Evolutionary conservation across 2,113 vertebrate genomes (phyloP).

Genomic region (Acanthisitta chloris): DNA sequence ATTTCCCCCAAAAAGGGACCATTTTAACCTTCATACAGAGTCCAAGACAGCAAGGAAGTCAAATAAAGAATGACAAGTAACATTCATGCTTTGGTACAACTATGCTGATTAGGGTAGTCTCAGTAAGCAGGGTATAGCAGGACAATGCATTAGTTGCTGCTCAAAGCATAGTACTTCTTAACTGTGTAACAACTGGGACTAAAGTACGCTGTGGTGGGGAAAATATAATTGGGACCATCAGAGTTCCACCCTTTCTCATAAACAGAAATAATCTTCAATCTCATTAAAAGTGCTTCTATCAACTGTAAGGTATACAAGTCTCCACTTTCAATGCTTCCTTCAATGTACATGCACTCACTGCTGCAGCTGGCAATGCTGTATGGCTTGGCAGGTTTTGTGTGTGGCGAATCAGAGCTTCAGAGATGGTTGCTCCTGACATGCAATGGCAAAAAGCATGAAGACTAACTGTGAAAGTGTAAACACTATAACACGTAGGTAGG

Average conservation of each 20-base stretch:
- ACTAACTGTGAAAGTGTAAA: neutral
- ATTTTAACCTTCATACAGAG: neutral
- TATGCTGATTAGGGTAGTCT: neutral
- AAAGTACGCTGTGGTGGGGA: neutral
- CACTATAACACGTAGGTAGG: neutral
- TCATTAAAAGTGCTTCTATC: neutral
- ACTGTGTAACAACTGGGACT: neutral
- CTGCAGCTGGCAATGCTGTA: neutral
- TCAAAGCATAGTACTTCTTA: neutral
- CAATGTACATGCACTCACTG: neutral
- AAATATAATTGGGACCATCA: neutral
- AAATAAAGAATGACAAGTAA: neutral
- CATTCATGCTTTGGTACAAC: neutral
- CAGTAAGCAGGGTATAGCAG: neutral
- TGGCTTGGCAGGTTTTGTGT: neutral
- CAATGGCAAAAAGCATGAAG: neutral
- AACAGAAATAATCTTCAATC: neutral
- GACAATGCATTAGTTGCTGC: neutral
- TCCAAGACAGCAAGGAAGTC: neutral
- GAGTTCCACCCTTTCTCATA: neutral
- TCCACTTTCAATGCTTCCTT: neutral
- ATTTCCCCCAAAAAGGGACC: fast-evolving
- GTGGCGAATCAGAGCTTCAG: neutral
- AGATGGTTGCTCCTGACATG: neutral
- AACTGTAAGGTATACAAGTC: neutral